Conservation (phyloP, 2,888 invertebrate genomes). For the Acanthosoma haemorrhoidale region DNA sequence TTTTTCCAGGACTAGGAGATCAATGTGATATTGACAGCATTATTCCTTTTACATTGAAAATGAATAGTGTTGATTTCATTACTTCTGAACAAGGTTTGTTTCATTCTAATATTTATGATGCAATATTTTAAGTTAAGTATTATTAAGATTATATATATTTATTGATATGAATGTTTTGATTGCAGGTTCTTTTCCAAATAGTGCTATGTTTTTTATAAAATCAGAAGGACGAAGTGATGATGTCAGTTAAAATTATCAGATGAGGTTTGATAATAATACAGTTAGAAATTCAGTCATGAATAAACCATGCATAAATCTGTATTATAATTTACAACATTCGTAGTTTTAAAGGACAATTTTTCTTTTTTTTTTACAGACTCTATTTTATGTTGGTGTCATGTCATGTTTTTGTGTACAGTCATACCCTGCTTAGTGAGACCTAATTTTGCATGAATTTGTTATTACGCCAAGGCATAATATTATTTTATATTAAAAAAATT, state of each 20-base stretch:
- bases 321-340: too few relatives aligned
- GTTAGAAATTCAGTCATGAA: too few relatives aligned
- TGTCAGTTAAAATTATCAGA: conserved; percentile 20
- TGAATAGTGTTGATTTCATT: conserved; percentile 38
- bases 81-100: conserved; percentile 32
- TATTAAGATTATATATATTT: neutral
- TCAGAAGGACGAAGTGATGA: conserved; percentile 34
- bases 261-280: too few relatives aligned
- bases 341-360: too few relatives aligned
- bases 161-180: neutral
- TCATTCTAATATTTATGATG: neutral
- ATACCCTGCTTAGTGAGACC: too few relatives aligned
- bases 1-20: conserved; percentile 86
- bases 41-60: conserved; percentile 82
- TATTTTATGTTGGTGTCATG: too few relatives aligned
- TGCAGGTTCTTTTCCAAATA: conserved; percentile 33
- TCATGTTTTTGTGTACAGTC: too few relatives aligned
- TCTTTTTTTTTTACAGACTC: too few relatives aligned
- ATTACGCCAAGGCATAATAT: too few relatives aligned
- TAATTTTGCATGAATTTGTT: too few relatives aligned
- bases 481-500: too few relatives aligned
- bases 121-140: neutral
- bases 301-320: too few relatives aligned
- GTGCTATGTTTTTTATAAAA: conserved; percentile 35
- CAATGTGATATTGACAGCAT: conserved; percentile 93